Base-by-base conservation (phyloP, 1,140 invertebrate genomes). In the Sesamia nonagrioides region DNA sequence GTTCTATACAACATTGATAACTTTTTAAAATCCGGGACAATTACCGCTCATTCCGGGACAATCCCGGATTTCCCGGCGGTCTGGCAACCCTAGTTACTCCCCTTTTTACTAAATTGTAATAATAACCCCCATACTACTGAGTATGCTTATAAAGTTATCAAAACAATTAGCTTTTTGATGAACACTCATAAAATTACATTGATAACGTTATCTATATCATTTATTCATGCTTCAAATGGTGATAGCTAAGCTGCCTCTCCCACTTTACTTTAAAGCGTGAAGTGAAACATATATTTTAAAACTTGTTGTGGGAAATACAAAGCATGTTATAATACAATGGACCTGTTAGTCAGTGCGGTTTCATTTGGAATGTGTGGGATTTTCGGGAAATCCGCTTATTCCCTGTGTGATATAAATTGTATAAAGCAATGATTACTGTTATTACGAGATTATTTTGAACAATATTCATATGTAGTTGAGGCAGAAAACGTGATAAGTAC, bases 401-500 rank as follows among this genome's bases (percentile, higher is more conserved):
- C 60, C 54, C 35, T 37, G 6, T 56, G 42, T 17, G 40, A 13
- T 66, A n/a, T 60, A 69, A 42, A 15, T 77, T 17, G n/a, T 68
- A 68, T 21, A 52, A 54, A 66, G 17, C 40, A 42, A 40, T 58
- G 45, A 33, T 50, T 33, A 50, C 33, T 58, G 54, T 73, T 42
- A 58, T 7, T 58, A 60, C 48, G n/a, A 50, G 13, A 54, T 33
- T 42, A 68, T 68, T 54, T 66, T 48, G 50, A 68, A 77, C 48
- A 68, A 77, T 42, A 35, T 71, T 76, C 52, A 71, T 80, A 79
- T 69, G 71, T 77, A 17, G 52, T 77, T 27, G 56, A 81, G 73
- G 77, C 80, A 77, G 77, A 79, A 79, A 82, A 79, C 73, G 77
- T 79, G 81, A 79, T 77, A 68, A 42, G 18, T 68, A 77, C 76